Conservation (phyloP, 1,140 invertebrate genomes). For the Diachasmimorpha longicaudata region DNA sequence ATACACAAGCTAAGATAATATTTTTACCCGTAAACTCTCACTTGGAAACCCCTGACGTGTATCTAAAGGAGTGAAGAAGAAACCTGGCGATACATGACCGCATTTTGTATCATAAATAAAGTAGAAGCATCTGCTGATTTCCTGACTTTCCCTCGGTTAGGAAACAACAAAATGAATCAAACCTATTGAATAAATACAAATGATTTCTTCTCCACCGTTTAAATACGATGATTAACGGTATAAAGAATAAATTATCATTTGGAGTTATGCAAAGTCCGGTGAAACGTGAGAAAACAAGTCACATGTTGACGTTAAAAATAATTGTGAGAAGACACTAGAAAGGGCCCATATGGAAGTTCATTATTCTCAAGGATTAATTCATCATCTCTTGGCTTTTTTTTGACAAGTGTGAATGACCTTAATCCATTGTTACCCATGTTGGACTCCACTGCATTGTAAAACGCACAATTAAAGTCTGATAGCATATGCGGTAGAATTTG, state of each 20-base stretch:
- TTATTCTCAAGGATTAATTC: neutral
- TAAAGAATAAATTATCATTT: neutral
- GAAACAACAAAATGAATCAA: neutral
- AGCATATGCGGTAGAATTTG: neutral
- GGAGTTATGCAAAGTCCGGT: neutral
- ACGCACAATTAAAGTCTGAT: slow-evolving; percentile 5
- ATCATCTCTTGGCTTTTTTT: neutral
- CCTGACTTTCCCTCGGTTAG: slow-evolving; percentile 5
- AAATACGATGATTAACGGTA: neutral
- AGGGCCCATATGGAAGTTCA: neutral
- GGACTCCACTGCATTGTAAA: neutral
- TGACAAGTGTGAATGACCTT: slow-evolving; percentile 10
- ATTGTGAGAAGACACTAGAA: neutral
- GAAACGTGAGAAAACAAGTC: neutral
- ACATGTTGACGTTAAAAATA: neutral
- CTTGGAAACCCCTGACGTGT: neutral
- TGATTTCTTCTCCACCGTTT: neutral
- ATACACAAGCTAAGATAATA: neutral
- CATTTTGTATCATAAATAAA: slow-evolving; percentile 12
- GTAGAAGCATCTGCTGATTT: neutral
- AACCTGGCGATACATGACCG: neutral
- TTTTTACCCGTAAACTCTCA: neutral
- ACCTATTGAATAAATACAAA: neutral
- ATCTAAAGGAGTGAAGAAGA: slow-evolving; percentile 8
- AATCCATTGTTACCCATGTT: slow-evolving; percentile 12